Evolutionary conservation across 2,888 invertebrate species (phyloP).

Genomic region (Cephus pygmeus): DNA sequence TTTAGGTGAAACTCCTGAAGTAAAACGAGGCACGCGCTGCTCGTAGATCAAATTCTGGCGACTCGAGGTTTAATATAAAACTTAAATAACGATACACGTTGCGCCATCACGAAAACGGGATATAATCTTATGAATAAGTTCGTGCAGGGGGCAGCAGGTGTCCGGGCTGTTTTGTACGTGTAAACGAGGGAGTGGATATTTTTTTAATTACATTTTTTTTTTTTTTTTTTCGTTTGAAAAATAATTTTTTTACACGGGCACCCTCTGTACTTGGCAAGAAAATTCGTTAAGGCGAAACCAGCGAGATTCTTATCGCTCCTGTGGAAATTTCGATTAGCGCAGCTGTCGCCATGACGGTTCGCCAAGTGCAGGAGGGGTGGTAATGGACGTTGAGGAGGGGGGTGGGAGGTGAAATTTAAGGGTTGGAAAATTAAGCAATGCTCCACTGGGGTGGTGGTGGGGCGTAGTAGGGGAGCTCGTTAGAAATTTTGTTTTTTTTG

Average conservation of each 20-base stretch:
- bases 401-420: neutral
- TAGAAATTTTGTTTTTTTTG: neutral
- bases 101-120: slow-evolving; percentile 60
- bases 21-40: slow-evolving; percentile 61
- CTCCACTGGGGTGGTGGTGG: neutral
- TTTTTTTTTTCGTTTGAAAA: neutral
- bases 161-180: neutral
- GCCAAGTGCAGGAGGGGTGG: neutral
- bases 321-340: neutral
- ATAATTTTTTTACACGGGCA: neutral
- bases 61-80: slow-evolving; percentile 61
- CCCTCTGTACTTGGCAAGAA: neutral
- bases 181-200: neutral
- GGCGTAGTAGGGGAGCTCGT: neutral
- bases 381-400: neutral
- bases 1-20: slow-evolving; percentile 55
- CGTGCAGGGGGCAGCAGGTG: slow-evolving; percentile 27
- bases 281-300: neutral
- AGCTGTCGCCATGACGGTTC: slow-evolving; percentile 1
- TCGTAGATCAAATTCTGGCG: slow-evolving; percentile 61
- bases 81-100: slow-evolving; percentile 65
- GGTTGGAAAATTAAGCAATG: neutral
- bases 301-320: neutral
- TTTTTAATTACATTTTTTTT: neutral
- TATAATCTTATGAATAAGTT: slow-evolving; percentile 61